Base-by-base conservation (phyloP, 2,113 vertebrate genomes). In the Casuarius casuarius region DNA sequence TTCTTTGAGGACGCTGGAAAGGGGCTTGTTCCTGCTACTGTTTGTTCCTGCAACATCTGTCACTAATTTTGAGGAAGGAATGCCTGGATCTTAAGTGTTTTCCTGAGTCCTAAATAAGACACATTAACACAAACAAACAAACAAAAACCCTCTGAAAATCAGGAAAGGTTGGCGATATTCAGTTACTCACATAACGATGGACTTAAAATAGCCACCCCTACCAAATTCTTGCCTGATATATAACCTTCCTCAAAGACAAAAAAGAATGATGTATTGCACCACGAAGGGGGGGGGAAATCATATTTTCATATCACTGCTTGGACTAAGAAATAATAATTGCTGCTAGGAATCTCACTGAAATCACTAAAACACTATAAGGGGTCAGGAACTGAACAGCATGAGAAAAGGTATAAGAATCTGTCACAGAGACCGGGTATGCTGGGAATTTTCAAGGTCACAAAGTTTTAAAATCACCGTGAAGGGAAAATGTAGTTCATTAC, bases 391-490 rank as follows among this genome's bases (percentile, higher is more conserved):
- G 18, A 84, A 81, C 5, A 59, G 3, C 31, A 38, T 3, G 25
- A 51, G 35, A 82, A 82, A 26, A 92, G 3, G 3, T 28, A 5
- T 71, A 66, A 61, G 59, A 38, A 62, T 83, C 87, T 84, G 59
- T 7, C 49, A 62, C 9, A 19, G 28, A 42, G 12, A 65, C 21
- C 0, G 0, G n/a, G 5, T 46, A 10, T 52, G 4, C 14, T 77
- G 46, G 26, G 46, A 90, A 42, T 59, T 67, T 8, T 90, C 38
- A 94, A 84, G 56, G 65, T 92, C 65, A 65, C 9, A 31, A 66
- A 86, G 11, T 68, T 88, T 91, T 77, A 63, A 92, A 92, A 48
- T 71, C 70, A 26, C 40, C 20, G 19, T 23, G 38, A 84, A 63
- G 46, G 73, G 77, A 87, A 71, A n/a, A 10, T 61, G 22, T 35